Evolutionary conservation across 1,140 invertebrate species (phyloP), one percentile per base, ranked within the genome.

Genomic region (Hetaerina americana): DNA sequence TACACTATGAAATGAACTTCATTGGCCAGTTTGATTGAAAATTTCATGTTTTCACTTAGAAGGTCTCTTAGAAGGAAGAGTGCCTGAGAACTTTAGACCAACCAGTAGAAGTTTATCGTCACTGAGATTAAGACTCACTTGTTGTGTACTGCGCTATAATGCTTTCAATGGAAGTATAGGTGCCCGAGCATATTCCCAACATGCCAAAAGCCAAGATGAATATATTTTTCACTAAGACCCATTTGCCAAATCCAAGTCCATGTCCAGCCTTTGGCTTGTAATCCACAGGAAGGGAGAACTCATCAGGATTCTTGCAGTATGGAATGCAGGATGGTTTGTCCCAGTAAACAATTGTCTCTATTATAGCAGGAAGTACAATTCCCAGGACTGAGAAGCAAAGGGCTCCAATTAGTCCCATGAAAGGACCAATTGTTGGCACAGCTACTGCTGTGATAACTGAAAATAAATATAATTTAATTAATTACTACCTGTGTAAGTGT

Each of bases 321-420:
- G 25, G 27, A 25, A 28, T 68, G 18, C 2, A 28, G 1, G 67
- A 68, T 28, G 25, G 67, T 68, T 86, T 84, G 25, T 92, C 87
- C 89, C 89, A 92, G 76, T 85, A 91, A 0, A 88, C 90, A 18
- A 95, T 83, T 5, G 92, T 85, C 82, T 97, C 94, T 27, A 98
- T 90, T 49, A 94, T 81, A 0, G 94, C 91, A 6, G 97, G 97
- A 72, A 95, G 88, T 24, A 98, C 89, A 2, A 99, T 86, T 25
- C 96, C 95, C 12, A 99, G 85, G 74, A 96, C 89, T 22, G 94
- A 95, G 78, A 96, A 96, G 77, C 93, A 94, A 77, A 98, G 90
- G 8, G 97, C 95, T 72, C 97, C 97, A 75, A 98, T 94, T 26
- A 98, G 84, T 18, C 92, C 90, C 77, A 98, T 95, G 77, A 98